These are phyloP conservation scores for Python bivittatus DNA, from an alignment of 2,113 vertebrate genomes.

Conservation along the genomic window DNA sequence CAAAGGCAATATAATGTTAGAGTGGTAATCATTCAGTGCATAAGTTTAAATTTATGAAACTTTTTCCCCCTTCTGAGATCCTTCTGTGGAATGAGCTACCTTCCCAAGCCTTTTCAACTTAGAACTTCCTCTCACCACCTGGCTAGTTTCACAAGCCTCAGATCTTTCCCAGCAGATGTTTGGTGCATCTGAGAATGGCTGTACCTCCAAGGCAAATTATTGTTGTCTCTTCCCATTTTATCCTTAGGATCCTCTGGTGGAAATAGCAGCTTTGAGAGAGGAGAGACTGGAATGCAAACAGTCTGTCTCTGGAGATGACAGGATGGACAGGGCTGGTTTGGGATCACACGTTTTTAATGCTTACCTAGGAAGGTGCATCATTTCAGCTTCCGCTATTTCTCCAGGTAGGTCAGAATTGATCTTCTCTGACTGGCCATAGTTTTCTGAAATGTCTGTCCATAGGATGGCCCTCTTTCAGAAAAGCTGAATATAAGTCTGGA, in stretches of 20 bases:
- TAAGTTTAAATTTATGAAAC: not conserved
- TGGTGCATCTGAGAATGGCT: not conserved
- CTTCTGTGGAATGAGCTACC: not conserved
- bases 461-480: not conserved
- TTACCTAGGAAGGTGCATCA: not conserved
- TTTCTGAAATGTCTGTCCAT: not conserved
- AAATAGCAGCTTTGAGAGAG: not conserved
- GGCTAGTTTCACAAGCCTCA: constrained; percentile 6
- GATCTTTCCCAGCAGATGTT: constrained; percentile 7
- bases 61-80: not conserved
- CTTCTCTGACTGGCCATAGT: not conserved
- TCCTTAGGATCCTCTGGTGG: not conserved
- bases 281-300: not conserved
- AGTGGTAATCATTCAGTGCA: not conserved
- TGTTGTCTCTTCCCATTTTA: not conserved
- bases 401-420: no score
- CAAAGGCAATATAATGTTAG: not conserved
- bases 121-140: not conserved
- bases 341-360: not conserved
- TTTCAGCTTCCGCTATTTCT: not conserved
- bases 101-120: not conserved
- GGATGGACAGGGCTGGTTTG: not conserved
- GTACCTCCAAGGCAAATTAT: constrained; percentile 12
- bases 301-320: not conserved
- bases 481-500: not conserved